Percentiles rank a stretch among this genome's conserved stretches.
These are phyloP conservation scores for Tiliacea aurago DNA, from an alignment of 2,888 invertebrate genomes.

Conservation along the genomic window DNA sequence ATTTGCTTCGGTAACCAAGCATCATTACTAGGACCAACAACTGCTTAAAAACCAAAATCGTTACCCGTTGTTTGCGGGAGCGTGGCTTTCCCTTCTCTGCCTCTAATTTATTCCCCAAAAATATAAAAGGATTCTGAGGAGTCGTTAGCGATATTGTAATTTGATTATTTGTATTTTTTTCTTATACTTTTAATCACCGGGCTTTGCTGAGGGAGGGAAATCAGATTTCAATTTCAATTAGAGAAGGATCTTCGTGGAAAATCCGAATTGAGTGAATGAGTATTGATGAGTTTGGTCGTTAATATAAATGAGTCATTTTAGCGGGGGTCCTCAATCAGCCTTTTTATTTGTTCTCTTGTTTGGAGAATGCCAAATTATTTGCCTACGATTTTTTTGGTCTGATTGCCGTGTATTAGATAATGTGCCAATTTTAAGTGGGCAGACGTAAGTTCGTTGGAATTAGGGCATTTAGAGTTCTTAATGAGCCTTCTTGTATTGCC, in stretches of 20 bases:
- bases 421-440: conserved; percentile 45
- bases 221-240: conserved; percentile 91
- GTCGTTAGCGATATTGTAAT: conserved; percentile 91
- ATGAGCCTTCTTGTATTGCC: conserved; percentile 32
- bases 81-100: conserved; percentile 81
- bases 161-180: conserved; percentile 91
- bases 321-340: conserved; percentile 79
- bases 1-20: conserved; percentile 60
- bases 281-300: conserved; percentile 88
- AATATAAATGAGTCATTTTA: conserved; percentile 87
- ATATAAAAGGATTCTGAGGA: conserved; percentile 90
- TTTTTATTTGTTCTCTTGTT: conserved; percentile 75
- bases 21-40: conserved; percentile 68
- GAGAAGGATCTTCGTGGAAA: conserved; percentile 87
- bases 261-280: conserved; percentile 85
- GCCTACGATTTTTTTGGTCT: conserved; percentile 52
- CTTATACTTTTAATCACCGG: conserved; percentile 90
- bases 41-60: conserved; percentile 82
- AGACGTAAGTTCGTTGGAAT: conserved; percentile 34
- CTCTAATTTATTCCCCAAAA: conserved; percentile 89
- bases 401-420: conserved; percentile 41
- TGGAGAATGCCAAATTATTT: conserved; percentile 65
- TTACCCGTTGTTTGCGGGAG: conserved; percentile 83
- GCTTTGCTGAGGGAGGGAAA: conserved; percentile 82
- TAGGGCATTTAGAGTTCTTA: conserved; percentile 29